These are phyloP conservation scores for Machimus atricapillus DNA, from an alignment of 2,888 invertebrate species.

Conservation along the genomic window DNA sequence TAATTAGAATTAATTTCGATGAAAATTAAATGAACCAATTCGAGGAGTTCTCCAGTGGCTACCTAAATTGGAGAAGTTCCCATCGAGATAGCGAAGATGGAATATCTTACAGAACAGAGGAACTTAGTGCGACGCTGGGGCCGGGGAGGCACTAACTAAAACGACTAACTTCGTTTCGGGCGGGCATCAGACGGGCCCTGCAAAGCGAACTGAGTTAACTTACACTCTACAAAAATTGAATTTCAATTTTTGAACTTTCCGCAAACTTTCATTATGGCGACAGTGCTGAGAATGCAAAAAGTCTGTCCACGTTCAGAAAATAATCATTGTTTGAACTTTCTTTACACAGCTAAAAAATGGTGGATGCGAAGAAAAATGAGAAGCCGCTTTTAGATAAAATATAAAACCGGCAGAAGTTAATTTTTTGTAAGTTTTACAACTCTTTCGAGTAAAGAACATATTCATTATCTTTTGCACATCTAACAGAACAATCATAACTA, in stretches of 20 bases:
- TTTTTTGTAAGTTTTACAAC: background rate
- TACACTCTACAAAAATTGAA: constrained; percentile 27
- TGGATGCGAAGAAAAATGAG: background rate
- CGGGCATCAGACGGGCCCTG: background rate
- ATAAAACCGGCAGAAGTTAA: background rate
- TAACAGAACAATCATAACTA: background rate
- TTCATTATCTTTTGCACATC: background rate
- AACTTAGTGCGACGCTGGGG: background rate
- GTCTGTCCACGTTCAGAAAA: constrained; percentile 4
- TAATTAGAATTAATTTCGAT: constrained; percentile 24
- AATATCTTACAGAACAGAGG: background rate
- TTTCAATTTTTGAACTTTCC: constrained; percentile 16
- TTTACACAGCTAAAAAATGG: background rate
- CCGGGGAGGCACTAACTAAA: background rate
- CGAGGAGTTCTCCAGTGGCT: background rate
- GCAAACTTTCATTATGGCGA: constrained; percentile 8
- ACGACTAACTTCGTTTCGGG: background rate
- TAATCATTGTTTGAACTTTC: background rate
- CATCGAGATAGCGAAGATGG: background rate
- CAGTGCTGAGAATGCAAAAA: constrained; percentile 1
- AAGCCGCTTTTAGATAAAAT: background rate
- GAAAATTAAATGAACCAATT: constrained; percentile 28
- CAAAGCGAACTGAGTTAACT: background rate
- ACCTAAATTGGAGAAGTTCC: constrained; percentile 7
- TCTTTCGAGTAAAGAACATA: background rate